Percentiles rank a stretch among this genome's conserved stretches.
Conservation (phyloP, 2,888 invertebrate genomes). For the Dryadula phaetusa region DNA sequence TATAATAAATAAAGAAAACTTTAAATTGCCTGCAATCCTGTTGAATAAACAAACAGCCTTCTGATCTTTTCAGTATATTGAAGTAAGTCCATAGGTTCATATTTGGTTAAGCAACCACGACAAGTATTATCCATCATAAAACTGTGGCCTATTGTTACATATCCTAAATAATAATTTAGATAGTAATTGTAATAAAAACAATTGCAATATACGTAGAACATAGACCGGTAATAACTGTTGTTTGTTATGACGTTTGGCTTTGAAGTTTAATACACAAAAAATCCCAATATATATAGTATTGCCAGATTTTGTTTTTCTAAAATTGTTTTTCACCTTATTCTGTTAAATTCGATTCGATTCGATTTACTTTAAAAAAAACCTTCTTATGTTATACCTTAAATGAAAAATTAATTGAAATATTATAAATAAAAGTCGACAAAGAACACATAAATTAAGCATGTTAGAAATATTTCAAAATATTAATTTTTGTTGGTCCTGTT, state of each 20-base stretch:
- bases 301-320: too few relatives aligned
- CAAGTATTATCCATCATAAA: constrained; percentile 68
- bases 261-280: background rate
- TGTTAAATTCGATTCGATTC: too few relatives aligned
- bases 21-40: constrained; percentile 70
- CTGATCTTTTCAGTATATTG: constrained; percentile 72
- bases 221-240: background rate
- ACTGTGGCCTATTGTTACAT: background rate
- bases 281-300: too few relatives aligned
- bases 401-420: too few relatives aligned
- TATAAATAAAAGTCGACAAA: too few relatives aligned
- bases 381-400: too few relatives aligned
- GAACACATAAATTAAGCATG: too few relatives aligned
- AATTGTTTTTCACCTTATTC: too few relatives aligned
- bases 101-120: constrained; percentile 71
- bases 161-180: background rate
- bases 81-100: constrained; percentile 63
- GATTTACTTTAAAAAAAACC: too few relatives aligned
- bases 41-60: constrained; percentile 72
- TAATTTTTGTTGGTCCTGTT: too few relatives aligned
- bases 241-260: background rate
- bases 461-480: too few relatives aligned
- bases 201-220: too few relatives aligned
- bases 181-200: background rate
- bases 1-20: background rate